Conservation (phyloP, 2,113 vertebrate genomes). For the Peromyscus polionotus region DNA sequence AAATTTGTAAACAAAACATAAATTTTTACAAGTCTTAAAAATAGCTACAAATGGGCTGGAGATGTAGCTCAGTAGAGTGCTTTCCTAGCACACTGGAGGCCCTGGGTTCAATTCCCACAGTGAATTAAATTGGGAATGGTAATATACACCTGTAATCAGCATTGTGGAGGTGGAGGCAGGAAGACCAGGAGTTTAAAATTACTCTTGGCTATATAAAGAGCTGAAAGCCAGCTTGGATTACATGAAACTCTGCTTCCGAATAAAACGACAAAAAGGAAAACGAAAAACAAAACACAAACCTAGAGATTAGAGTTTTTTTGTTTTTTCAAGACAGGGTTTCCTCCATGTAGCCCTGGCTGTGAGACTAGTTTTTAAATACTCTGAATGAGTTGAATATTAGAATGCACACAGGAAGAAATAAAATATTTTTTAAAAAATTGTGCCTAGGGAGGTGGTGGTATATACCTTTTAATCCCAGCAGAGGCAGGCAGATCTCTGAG, state of each 20-base stretch:
- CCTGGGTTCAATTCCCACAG: not conserved
- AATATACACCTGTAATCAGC: not conserved
- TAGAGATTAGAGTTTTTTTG: not conserved
- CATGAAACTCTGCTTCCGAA: not conserved
- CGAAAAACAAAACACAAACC: not conserved
- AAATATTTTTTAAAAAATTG: too few relatives aligned
- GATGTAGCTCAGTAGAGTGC: not conserved
- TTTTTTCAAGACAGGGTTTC: not conserved
- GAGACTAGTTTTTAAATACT: slow-evolving; percentile 11
- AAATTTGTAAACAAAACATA: slow-evolving; percentile 35
- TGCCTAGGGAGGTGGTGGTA: not conserved
- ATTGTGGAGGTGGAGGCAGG: not conserved
- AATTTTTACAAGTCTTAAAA: slow-evolving; percentile 34
- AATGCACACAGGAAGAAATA: not conserved
- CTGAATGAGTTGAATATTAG: slow-evolving; percentile 14
- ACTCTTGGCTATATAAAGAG: not conserved
- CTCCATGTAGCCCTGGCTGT: not conserved
- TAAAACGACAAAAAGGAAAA: not conserved
- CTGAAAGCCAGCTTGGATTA: not conserved
- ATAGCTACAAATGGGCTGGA: not conserved
- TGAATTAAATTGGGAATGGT: not conserved
- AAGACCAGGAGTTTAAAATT: not conserved
- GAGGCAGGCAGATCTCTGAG: not conserved
- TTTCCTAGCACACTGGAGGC: not conserved
- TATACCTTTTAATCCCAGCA: not conserved